These are phyloP conservation scores for Mus musculus DNA, from an alignment of 2,113 vertebrate species.

Conservation along the genomic window DNA sequence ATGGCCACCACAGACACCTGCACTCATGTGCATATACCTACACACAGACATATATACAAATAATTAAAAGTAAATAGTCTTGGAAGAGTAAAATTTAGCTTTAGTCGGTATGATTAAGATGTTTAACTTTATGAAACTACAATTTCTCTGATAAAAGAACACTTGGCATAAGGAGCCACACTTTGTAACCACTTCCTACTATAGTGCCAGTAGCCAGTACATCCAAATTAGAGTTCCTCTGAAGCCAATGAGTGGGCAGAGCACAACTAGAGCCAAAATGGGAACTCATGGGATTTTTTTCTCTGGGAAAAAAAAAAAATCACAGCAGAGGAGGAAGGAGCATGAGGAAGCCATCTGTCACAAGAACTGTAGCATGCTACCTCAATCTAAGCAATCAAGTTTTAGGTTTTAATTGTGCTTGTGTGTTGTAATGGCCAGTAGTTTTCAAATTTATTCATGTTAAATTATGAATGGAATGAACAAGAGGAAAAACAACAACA, in stretches of 20 bases:
- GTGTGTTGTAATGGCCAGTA: background rate
- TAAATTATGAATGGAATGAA: slow-evolving; percentile 38
- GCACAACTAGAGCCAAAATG: slow-evolving; percentile 70
- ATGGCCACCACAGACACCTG: background rate
- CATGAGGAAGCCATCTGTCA: slow-evolving; percentile 78
- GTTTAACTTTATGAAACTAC: slow-evolving; percentile 52
- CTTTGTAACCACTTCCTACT: slow-evolving; percentile 71
- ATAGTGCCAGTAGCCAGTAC: slow-evolving; percentile 66
- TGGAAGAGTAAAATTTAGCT: slow-evolving; percentile 54
- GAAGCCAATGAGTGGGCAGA: slow-evolving; percentile 77
- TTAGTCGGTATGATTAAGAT: slow-evolving; percentile 43
- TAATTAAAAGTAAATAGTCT: background rate
- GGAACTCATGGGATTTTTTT: slow-evolving; percentile 74
- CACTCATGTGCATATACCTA: too few relatives aligned
- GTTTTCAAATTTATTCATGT: slow-evolving; percentile 49
- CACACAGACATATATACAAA: background rate
- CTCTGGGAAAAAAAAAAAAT: slow-evolving; percentile 48
- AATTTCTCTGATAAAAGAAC: slow-evolving; percentile 67
- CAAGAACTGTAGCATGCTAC: slow-evolving; percentile 15
- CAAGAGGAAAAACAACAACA: slow-evolving; percentile 25
- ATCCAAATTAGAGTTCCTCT: slow-evolving; percentile 72
- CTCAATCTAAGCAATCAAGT: background rate
- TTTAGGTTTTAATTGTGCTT: slow-evolving; percentile 58
- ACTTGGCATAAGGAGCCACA: slow-evolving; percentile 34
- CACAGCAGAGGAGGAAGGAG: slow-evolving; percentile 49